phyloP scores from a whole-genome alignment of 92 coral and sea anemone genomes.

The Epizoanthus scotinus region DNA sequence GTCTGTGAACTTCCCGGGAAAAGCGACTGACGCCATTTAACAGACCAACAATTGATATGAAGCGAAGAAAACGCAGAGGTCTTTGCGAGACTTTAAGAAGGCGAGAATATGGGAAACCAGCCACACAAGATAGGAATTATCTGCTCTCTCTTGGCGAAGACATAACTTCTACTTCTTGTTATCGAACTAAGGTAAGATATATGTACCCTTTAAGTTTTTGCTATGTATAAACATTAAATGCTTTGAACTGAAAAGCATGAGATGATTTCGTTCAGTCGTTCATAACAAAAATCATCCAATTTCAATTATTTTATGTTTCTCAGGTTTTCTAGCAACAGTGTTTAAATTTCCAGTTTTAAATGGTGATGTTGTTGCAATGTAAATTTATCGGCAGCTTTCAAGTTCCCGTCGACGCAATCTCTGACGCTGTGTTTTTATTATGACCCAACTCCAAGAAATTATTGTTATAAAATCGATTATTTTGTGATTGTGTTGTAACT shows the following conservation, averaged over 20 bases:
- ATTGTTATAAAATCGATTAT: neutral
- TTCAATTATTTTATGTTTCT: neutral
- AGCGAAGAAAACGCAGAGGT: conserved; percentile 6
- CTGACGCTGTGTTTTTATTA: neutral
- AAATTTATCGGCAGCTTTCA: neutral
- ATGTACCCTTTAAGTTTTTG: conserved; percentile 12
- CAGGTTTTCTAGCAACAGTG: neutral
- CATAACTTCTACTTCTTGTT: conserved; percentile 61
- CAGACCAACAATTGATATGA: neutral
- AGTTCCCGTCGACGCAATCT: neutral
- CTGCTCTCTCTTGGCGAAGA: conserved; percentile 74
- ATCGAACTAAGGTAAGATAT: conserved; percentile 64
- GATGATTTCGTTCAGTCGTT: neutral
- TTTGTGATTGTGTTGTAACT: neutral
- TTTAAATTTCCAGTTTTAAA: neutral
- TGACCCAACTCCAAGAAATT: conserved; percentile 1
- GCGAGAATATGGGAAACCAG: conserved; percentile 63
- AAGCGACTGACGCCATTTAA: neutral
- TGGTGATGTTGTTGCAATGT: neutral
- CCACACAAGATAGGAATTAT: conserved; percentile 56
- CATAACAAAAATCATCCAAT: neutral
- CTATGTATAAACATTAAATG: conserved; percentile 17
- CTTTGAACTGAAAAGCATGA: conserved; percentile 1
- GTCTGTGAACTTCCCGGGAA: neutral
- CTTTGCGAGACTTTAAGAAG: conserved; percentile 59